These are phyloP conservation scores for Apogon talboti DNA, from an alignment of 2,797 vertebrate species.

Conservation along the genomic window DNA sequence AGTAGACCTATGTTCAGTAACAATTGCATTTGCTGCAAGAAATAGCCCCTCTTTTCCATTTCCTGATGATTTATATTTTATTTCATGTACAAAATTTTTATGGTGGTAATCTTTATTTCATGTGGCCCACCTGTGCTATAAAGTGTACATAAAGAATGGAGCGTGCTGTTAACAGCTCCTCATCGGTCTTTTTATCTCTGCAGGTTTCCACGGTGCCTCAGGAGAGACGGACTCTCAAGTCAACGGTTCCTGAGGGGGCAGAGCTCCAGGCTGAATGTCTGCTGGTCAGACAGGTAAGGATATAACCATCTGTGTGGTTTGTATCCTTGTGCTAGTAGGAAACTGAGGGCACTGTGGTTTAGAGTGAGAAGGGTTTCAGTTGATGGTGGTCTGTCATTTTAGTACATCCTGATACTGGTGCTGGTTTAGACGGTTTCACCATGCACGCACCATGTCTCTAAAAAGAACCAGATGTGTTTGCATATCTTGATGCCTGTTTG, in stretches of 20 bases:
- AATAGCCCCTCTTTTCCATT: background rate
- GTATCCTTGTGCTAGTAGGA: constrained; percentile 2
- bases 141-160: background rate
- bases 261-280: constrained; percentile 92
- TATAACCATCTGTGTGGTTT: constrained; percentile 11
- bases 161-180: background rate
- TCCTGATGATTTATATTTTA: background rate
- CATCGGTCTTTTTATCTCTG: background rate
- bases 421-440: background rate
- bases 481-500: constrained; percentile 12
- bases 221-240: constrained; percentile 91
- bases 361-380: constrained; percentile 11
- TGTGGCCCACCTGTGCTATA: background rate
- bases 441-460: background rate
- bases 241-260: constrained; percentile 94
- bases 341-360: constrained; percentile 33
- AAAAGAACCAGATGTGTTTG: constrained; percentile 24
- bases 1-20: background rate
- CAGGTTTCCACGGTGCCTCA: constrained; percentile 91
- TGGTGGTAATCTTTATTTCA: background rate
- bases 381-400: constrained; percentile 33
- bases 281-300: constrained; percentile 95
- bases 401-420: constrained; percentile 28
- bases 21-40: background rate
- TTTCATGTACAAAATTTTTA: background rate